Conservation (phyloP, 1,140 invertebrate genomes). For the Trichomalopsis sarcophagae region DNA sequence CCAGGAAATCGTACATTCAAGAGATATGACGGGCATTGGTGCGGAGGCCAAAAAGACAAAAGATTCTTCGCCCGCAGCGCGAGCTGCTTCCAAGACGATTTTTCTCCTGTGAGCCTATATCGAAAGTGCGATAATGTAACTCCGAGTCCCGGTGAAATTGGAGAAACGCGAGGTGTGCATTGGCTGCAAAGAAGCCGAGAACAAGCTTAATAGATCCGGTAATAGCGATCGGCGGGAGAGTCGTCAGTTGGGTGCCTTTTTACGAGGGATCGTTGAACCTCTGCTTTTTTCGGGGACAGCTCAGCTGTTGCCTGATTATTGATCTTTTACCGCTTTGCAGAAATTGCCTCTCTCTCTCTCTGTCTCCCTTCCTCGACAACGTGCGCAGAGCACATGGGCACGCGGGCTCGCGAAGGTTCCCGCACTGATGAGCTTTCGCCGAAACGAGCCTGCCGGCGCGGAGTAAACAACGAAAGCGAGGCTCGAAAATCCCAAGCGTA, state of each 20-base stretch:
- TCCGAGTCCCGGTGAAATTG: constrained; percentile 29
- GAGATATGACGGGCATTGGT: neutral
- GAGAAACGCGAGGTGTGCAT: constrained; percentile 33
- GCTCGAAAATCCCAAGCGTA: neutral
- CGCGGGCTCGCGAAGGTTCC: too few species aligned
- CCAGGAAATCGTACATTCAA: neutral
- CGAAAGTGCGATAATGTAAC: constrained; percentile 37
- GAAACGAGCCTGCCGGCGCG: too few species aligned
- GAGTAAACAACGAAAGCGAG: too few species aligned
- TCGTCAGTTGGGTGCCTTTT: neutral
- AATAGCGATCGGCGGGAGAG: neutral
- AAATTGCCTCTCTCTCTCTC: neutral
- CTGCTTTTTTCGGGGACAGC: neutral
- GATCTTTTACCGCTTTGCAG: too few species aligned
- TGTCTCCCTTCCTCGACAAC: neutral
- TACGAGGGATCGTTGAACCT: neutral
- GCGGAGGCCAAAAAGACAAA: neutral
- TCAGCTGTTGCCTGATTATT: neutral
- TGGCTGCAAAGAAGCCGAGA: neutral
- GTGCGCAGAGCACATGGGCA: too few species aligned
- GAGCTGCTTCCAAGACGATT: too few species aligned
- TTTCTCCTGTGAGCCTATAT: too few species aligned
- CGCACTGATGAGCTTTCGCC: too few species aligned
- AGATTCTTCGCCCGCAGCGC: neutral
- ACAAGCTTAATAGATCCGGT: constrained; percentile 39